These are phyloP conservation scores for Gonatopus flavifemur DNA, from an alignment of 1,140 invertebrate species.

Conservation along the genomic window DNA sequence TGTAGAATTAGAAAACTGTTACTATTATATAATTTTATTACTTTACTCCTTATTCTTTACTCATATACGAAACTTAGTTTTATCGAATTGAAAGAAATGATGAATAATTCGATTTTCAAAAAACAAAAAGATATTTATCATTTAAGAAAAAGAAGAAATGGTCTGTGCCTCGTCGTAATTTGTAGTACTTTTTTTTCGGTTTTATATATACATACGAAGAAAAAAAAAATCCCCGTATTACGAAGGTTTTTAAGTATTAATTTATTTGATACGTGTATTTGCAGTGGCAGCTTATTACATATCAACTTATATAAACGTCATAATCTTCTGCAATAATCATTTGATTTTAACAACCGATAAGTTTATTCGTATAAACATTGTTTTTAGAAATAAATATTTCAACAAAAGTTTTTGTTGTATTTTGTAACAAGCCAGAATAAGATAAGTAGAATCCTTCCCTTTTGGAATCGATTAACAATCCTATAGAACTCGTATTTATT, in stretches of 20 bases:
- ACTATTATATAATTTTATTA: conserved; percentile 17
- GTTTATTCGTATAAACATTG: conserved; percentile 16
- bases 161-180: conserved; percentile 38
- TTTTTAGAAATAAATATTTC: too few relatives aligned
- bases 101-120: too few relatives aligned
- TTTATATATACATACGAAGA: too few relatives aligned
- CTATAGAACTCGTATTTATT: too few relatives aligned
- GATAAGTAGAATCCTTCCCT: too few relatives aligned
- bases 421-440: too few relatives aligned
- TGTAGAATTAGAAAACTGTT: conserved; percentile 16
- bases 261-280: conserved; percentile 42
- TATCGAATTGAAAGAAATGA: too few relatives aligned
- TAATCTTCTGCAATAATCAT: conserved; percentile 27
- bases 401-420: too few relatives aligned
- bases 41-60: conserved; percentile 5
- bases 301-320: conserved; percentile 27
- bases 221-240: too few relatives aligned
- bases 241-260: conserved; percentile 33
- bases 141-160: conserved; percentile 31
- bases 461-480: too few relatives aligned
- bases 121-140: conserved; percentile 29
- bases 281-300: conserved; percentile 39
- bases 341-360: conserved; percentile 18
- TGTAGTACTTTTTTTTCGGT: conserved; percentile 25
- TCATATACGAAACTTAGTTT: too few relatives aligned